Base-by-base conservation (phyloP, 2,113 vertebrate genomes). In the Anthoscopus minutus region DNA sequence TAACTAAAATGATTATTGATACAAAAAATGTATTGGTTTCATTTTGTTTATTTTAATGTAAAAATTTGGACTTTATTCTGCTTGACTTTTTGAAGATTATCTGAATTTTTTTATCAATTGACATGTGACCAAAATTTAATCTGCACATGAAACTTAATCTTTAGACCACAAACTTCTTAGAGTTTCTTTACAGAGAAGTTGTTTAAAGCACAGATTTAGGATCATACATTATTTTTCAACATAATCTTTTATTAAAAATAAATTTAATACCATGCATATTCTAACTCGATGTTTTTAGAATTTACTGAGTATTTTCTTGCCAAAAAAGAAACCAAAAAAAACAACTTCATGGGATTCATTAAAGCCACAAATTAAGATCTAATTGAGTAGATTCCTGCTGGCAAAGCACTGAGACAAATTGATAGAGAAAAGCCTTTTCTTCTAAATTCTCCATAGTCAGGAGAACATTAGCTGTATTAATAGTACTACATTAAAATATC, bases 351-450 rank as follows among this genome's bases (percentile, higher is more conserved):
- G 10, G 4, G 5, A 71, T 70, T 70, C 48, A 78, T 54, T 88
- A 71, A 90, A 93, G n/a, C 19, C 27, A 60, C n/a, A 92, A 90
- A 92, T 86, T 92, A 86, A 96, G 47, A 81, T 30, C 51, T 35
- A 86, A 73, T 83, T 92, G 84, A 81, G 53, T 51, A 78, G 44
- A 89, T 86, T 71, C 22, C 69, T 74, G 15, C 69, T 67, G 60
- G 81, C 42, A 81, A 93, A 88, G 12, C 20, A 60, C 18, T 22
- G 6, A 0, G 1, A 67, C 21, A 86, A 74, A 74, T 71, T 84
- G 67, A 72, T 30, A 65, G 37, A 45, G 40, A 28, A 81, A 88
- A 89, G 57, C 2, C 79, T 87, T 95, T 86, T 64, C 15, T 40
- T 81, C 22, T 60, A 25, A 56, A 16, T 84, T 78, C 48, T 82